Evolutionary conservation across 2,888 invertebrate species (phyloP), one percentile per base, ranked within the genome.

Genomic region (Microdon myrmicae): DNA sequence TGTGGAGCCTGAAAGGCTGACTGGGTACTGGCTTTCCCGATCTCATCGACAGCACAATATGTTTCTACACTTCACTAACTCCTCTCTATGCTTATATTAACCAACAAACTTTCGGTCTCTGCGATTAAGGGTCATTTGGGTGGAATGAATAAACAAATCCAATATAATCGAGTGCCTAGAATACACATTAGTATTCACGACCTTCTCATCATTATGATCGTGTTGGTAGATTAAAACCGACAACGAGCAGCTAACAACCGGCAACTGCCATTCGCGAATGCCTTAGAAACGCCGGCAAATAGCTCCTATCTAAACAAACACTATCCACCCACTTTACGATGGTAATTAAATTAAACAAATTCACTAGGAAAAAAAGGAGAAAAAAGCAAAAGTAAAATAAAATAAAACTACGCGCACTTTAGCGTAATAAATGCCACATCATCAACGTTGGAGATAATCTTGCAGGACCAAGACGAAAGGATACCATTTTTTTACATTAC

Each of bases 301-400:
- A n/a, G n/a, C n/a, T n/a, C n/a, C n/a, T n/a, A n/a, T n/a, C n/a
- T n/a, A 32, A 22, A 45, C 45, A 51, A 64, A 56, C 64, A 58
- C 53, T 51, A 51, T 56, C 58, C 56, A 64, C 53, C 45, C 45
- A 22, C 31, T 25, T 64, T 51, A 58, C 51, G 51, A 64, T 45
- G 28, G 58, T 47, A 58, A 64, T 64, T 64, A 64, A 64, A 58
- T 64, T 64, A 64, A 64, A 64, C 64, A 47, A 53, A 64, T 53
- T 58, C 47, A 37, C 32, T 45, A 10, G 39, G 45, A 64, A 64
- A 51, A 56, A n/a, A n/a, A n/a, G n/a, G n/a, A n/a, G n/a, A n/a
- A n/a, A n/a, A n/a, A n/a, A n/a, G n/a, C n/a, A n/a, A n/a, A n/a
- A n/a, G n/a, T n/a, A n/a, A n/a, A n/a, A n/a, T n/a, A n/a, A n/a